phyloP scores from a whole-genome alignment of 1,140 invertebrate genomes.

The Cotesia typhae region DNA sequence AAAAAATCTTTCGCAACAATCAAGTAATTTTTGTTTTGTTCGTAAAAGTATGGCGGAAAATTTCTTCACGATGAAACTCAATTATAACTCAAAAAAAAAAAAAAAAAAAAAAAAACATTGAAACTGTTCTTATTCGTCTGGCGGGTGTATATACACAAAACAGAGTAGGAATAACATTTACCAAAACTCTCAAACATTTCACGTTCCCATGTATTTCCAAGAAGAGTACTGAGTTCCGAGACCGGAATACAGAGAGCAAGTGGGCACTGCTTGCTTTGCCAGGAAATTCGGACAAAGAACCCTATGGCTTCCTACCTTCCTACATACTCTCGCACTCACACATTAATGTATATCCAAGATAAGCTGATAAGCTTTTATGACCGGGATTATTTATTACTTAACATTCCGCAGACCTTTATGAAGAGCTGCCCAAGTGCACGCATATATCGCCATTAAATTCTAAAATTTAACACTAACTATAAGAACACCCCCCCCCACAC shows the following conservation, averaged over 20 bases:
- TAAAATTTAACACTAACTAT: background rate
- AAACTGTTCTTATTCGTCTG: too few species aligned
- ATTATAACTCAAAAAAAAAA: too few species aligned
- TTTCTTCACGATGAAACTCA: too few species aligned
- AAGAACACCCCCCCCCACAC: background rate
- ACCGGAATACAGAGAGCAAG: slow-evolving; percentile 6
- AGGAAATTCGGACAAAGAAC: slow-evolving; percentile 25
- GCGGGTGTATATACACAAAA: too few species aligned
- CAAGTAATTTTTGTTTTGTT: too few species aligned
- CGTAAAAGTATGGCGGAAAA: too few species aligned
- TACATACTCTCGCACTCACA: background rate
- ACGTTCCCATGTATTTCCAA: slow-evolving; percentile 6
- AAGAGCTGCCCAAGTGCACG: slow-evolving; percentile 5
- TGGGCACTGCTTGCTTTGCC: slow-evolving; percentile 19
- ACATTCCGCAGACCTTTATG: slow-evolving; percentile 22
- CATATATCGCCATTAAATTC: slow-evolving; percentile 24
- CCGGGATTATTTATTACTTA: slow-evolving; percentile 39
- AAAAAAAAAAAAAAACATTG: too few species aligned
- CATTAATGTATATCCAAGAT: slow-evolving; percentile 17
- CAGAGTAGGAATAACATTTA: background rate
- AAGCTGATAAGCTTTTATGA: slow-evolving; percentile 41
- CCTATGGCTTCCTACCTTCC: background rate
- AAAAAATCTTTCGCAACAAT: too few species aligned
- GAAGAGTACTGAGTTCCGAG: background rate
- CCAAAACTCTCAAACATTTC: slow-evolving; percentile 8